Evolutionary conservation across 1,140 invertebrate species (phyloP), one percentile per base, ranked within the genome.

Genomic region (Lordiphosa mommai): DNA sequence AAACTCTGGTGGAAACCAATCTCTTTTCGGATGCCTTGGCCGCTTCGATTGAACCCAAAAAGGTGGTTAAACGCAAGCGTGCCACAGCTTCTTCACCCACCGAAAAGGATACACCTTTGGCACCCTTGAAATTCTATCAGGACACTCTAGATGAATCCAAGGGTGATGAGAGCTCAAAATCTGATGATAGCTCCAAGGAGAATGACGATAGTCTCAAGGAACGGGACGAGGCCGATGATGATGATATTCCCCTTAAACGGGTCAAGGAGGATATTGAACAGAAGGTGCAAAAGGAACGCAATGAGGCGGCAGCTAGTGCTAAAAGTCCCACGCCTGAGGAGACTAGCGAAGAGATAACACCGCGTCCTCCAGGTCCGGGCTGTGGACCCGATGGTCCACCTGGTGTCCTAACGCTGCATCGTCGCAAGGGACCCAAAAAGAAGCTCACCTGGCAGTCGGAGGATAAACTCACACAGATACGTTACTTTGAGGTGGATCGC

Each of bases 401-500:
- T 0, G 88, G 88, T 9, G 86, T 89, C 1, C 67, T 89, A 0
- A 76, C 76, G 59, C 48, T 88, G 20, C 88, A 88, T 17, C 67
- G 86, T 1, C 88, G 91, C 61, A 93, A 92, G 87, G 94, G 93
- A 1, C 93, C 94, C 0, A 97, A 97, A 76, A 96, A 97, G 88
- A 92, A 91, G 65, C 93, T 99, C 2, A 92, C 91, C 53, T 99
- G 96, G 96, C 94, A 94, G 74, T 91, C 92, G 6, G 95, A 95
- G 61, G 90, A 92, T 5, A 93, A 97, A 46, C 89, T 98, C 10
- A 94, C 95, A 76, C 93, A 95, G 61, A 91, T 96, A 34, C 93
- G 94, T 69, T 97, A 94, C 82, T 99, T 99, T 89, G 96, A 98
- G 88, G 88, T 98, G 34, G 97, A 98, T 89, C 96, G 98, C 90